Conservation (phyloP, 2,113 vertebrate genomes). For the Salvator merianae region DNA sequence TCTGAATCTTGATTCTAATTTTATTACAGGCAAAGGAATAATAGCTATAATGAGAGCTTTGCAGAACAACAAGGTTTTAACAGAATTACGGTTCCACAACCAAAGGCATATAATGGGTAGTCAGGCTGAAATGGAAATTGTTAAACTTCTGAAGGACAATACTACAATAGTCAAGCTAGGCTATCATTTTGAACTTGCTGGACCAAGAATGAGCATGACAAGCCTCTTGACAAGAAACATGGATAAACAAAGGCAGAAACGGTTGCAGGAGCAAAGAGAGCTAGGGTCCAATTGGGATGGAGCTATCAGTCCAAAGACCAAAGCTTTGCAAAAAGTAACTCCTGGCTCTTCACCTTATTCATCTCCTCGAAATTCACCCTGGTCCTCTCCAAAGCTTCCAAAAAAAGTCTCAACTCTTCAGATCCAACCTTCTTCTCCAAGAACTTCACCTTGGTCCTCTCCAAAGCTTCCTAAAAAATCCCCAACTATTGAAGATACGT, state of each 20-base stretch:
- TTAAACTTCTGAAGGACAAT: conserved; percentile 90
- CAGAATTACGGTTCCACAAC: conserved; percentile 96
- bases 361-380: conserved; percentile 84
- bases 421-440: conserved; percentile 65
- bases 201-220: conserved; percentile 96
- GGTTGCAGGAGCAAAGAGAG: conserved; percentile 88
- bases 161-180: conserved; percentile 89
- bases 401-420: conserved; percentile 71
- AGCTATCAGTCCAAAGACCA: conserved; percentile 78
- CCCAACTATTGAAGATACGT: too few species aligned
- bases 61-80: conserved; percentile 85
- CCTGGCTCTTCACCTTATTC: conserved; percentile 84
- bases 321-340: conserved; percentile 82
- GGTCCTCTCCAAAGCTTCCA: conserved; percentile 86
- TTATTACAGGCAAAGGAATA: conserved; percentile 91
- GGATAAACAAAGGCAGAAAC: conserved; percentile 92
- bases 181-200: conserved; percentile 95
- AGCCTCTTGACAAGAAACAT: conserved; percentile 94
- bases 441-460: conserved; percentile 83
- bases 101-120: conserved; percentile 96
- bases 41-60: conserved; percentile 90
- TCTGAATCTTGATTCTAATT: conserved; percentile 96
- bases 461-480: conserved; percentile 79
- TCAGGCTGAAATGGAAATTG: conserved; percentile 98
- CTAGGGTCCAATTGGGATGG: conserved; percentile 69